phyloP scores from a whole-genome alignment of 2,113 vertebrate genomes.

The Redunca redunca region DNA sequence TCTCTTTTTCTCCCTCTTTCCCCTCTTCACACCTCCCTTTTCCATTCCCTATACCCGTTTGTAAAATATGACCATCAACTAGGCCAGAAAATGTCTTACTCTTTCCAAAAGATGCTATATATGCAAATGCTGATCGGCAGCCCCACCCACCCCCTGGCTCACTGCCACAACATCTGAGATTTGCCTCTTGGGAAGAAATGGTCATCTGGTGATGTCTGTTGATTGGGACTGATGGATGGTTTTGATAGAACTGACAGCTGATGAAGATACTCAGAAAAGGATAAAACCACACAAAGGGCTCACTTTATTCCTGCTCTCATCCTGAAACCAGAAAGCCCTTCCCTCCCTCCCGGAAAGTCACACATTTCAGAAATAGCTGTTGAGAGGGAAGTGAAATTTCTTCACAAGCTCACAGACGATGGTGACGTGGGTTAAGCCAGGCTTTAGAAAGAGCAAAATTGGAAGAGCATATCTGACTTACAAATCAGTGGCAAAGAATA shows the following conservation, averaged over 20 bases:
- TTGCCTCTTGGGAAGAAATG: neutral
- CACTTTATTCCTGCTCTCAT: neutral
- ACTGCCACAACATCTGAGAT: neutral
- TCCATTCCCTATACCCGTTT: neutral
- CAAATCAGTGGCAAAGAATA: slow-evolving; percentile 52
- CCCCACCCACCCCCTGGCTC: rapidly evolving
- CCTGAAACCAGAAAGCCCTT: slow-evolving; percentile 16
- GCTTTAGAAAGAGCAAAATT: slow-evolving; percentile 73
- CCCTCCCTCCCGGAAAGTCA: slow-evolving; percentile 38
- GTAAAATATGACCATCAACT: neutral
- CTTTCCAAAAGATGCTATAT: neutral
- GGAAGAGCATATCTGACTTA: slow-evolving; percentile 60
- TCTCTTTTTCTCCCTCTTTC: neutral
- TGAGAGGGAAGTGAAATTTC: slow-evolving; percentile 64
- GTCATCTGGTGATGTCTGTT: neutral
- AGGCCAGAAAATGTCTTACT: neutral
- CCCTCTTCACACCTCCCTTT: neutral
- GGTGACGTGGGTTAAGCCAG: slow-evolving; percentile 60
- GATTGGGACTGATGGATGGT: neutral
- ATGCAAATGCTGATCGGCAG: neutral
- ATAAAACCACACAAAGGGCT: neutral
- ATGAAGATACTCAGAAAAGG: neutral
- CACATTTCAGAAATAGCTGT: slow-evolving; percentile 68
- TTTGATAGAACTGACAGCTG: neutral
- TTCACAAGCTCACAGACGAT: slow-evolving; percentile 50